Base-by-base conservation (phyloP, 2,888 invertebrate genomes). In the Idaea biselata region DNA sequence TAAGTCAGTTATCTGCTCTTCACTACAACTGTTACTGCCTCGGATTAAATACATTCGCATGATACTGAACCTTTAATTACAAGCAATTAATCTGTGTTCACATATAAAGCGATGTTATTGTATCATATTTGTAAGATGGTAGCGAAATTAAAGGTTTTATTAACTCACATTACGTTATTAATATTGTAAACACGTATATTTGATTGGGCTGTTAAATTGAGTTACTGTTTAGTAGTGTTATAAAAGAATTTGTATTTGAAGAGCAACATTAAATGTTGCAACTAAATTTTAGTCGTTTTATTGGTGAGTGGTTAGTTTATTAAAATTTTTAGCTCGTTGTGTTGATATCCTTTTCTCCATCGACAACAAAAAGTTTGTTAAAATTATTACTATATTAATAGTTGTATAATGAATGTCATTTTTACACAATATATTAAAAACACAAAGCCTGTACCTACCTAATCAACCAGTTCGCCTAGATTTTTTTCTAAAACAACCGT, bases 111-210 rank as follows among this genome's bases (percentile, higher is more conserved):
- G 64, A 61, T 63, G 33, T 63, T 55, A 58, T 61, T 63, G 56
- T 55, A 64, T 64, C 64, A 63, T 63, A 63, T 63, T 64, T 64
- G 61, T 67, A 63, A 62, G 58, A 16, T 17, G 16, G 55, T 17
- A 55, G 55, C 44, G 55, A 55, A 17, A 55, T 17, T 7, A 55
- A 17, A 55, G 55, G 17, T 17, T 17, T 17, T 55, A 55, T 55
- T 55, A 55, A 17, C n/a, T 17, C n/a, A 16, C 55, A 16, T 72
- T 63, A 68, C 55, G 74, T 77, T 73, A 70, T 66, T 71, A 55
- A 64, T 61, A 55, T 31, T 58, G 59, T 62, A 64, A 62, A 66
- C 63, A 66, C 63, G 62, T 60, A 64, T 66, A 58, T 63, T 64
- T 66, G 66, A 66, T 66, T 58, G 60, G 59, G 63, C 60, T 64